Evolutionary conservation across 2,888 invertebrate genomes (phyloP), one percentile per base, ranked within the genome.

Genomic region (Zele albiditarsus): DNA sequence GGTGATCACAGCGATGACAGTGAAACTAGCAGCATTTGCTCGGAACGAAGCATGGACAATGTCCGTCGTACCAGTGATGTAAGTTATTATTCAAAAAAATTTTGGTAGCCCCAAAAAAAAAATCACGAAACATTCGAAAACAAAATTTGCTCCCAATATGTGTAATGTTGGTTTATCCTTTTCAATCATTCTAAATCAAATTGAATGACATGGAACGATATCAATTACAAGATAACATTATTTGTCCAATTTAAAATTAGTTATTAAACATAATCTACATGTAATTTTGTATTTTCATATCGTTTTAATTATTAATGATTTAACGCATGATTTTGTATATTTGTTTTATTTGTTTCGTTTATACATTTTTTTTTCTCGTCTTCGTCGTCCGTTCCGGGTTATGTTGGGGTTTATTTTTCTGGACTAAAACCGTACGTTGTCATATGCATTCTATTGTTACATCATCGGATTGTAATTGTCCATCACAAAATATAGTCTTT

Each of bases 11-110:
- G 94, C 16, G 95, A 95, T 82, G 97, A 97, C 85, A 97, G 97
- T 10, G 98, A 98, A 89, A 98, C 97, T 0, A 98, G 98, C 66
- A 98, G 97, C 86, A 95, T 98, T 14, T 98, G 98, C 88, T 98
- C 98, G 0, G 98, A 98, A 84, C 91, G 96, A 33, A 96, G 96
- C 69, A 93, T 95, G 82, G 96, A 96, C 88, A 96, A 96, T 2
- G 95, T 93, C 82, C 92, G 95, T 77, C 91, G 96, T 82, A 94
- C 93, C 49, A 93, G 95, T 83, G 96, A 97, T 90, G 95, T 95
- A 89, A 94, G 94, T 92, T 20, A 16, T 49, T 25, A 20, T 33
- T n/a, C n/a, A 14, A 20, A 28, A 60, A 27, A 62, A 60, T 20
- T 49, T 27, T 12, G 20, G 8, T 53, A 20, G 53, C 4, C 20